Evolutionary conservation across 2,888 invertebrate genomes (phyloP), one percentile per base, ranked within the genome.

Genomic region (Apantesis nais): DNA sequence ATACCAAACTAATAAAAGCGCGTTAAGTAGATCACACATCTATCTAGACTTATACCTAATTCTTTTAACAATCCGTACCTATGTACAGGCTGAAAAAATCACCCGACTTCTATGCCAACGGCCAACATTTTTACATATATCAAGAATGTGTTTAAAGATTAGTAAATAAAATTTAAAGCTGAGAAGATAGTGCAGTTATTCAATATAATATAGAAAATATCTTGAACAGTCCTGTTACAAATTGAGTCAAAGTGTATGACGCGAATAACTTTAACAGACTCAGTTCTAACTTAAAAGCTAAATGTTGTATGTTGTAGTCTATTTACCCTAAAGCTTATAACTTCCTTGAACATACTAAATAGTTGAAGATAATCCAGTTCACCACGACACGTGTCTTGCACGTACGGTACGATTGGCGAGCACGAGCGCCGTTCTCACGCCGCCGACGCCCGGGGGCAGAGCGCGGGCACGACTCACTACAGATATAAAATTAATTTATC

Each of bases 401-500:
- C 79, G 81, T 78, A 83, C 81, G 72, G 78, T 79, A 83, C 72
- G 74, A 82, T 82, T 83, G 79, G 80, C 79, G 80, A 80, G 85
- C 84, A 82, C 81, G 84, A 78, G 83, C 78, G 72, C 76, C 81
- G 90, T 94, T 95, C 94, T 94, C 95, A 95, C 94, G 94, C 87
- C 89, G 89, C 85, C 84, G 84, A 85, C 88, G 94, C 94, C 94
- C 93, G 92, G 93, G 87, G 94, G 93, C 94, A 87, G 78, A 84
- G 83, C 87, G 87, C 85, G 89, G 88, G 88, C 94, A 94, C 94
- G 94, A 94, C 93, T 90, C 87, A 76, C 82, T 82, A 84, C 88
- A 91, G 90, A 93, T 94, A 94, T 91, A 90, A 92, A 93, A 94
- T 94, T 93, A 93, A 94, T 94, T 94, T 95, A 94, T 94, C 94